Evolutionary conservation across 2,888 invertebrate genomes (phyloP).

Genomic region (Netelia inedita): DNA sequence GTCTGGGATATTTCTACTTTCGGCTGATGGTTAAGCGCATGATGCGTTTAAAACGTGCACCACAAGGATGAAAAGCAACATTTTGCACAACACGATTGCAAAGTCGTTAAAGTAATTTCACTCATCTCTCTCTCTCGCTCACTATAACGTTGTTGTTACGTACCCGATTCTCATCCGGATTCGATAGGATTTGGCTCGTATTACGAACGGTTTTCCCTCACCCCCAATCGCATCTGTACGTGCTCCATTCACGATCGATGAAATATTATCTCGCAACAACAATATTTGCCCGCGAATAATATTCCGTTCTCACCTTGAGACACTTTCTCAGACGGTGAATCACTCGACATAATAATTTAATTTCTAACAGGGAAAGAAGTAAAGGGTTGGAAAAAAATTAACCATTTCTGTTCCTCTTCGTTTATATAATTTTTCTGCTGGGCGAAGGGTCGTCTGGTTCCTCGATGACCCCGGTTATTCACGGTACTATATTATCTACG

Average conservation of each 20-base stretch:
- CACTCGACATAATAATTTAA: no score
- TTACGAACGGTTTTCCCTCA: conserved; percentile 27
- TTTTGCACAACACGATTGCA: conserved; percentile 49
- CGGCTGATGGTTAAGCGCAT: no score
- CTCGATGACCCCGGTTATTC: not conserved
- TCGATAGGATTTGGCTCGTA: conserved; percentile 71
- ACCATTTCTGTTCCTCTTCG: not conserved
- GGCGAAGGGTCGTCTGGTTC: not conserved
- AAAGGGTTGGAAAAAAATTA: not conserved
- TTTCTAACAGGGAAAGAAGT: no score
- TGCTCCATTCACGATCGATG: not conserved
- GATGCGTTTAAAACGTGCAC: no score
- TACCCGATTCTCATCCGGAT: conserved; percentile 71
- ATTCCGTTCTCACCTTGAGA: not conserved
- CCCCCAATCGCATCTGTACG: not conserved
- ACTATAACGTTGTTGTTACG: conserved; percentile 72
- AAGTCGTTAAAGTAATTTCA: conserved; percentile 75
- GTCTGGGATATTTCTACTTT: no score
- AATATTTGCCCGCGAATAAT: not conserved
- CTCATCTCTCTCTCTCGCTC: conserved; percentile 6
- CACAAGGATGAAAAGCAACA: no score
- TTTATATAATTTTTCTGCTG: not conserved
- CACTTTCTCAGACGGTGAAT: no score
- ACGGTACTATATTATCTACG: not conserved
- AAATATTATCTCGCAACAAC: not conserved